phyloP scores from a whole-genome alignment of 1,140 invertebrate species.

The Meloidogyne floridensis region DNA sequence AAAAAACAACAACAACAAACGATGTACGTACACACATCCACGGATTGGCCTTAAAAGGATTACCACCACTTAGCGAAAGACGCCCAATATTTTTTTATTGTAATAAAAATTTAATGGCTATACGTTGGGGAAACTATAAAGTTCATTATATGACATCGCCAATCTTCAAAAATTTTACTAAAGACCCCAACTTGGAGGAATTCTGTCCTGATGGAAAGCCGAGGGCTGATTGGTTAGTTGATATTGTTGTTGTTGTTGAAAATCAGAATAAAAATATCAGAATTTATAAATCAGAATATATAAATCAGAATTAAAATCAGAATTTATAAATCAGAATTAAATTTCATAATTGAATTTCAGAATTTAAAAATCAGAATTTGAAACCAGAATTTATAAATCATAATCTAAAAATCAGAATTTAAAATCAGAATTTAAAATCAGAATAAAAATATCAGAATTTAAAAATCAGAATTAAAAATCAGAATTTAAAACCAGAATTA shows the following conservation, averaged over 20 bases:
- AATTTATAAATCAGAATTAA: too few relatives aligned
- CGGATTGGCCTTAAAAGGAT: neutral
- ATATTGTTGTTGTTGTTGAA: too few relatives aligned
- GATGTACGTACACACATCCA: constrained; percentile 8
- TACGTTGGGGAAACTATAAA: constrained; percentile 61
- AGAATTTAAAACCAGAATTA: too few relatives aligned
- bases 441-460: too few relatives aligned
- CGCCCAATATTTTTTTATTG: constrained; percentile 65
- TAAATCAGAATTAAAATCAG: too few relatives aligned
- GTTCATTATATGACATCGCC: constrained; percentile 65
- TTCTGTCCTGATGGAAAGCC: constrained; percentile 55
- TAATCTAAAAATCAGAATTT: too few relatives aligned
- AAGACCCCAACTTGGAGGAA: constrained; percentile 56
- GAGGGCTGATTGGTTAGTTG: constrained; percentile 54
- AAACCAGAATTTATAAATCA: too few relatives aligned
- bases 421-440: too few relatives aligned
- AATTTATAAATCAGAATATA: too few relatives aligned
- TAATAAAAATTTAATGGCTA: constrained; percentile 62
- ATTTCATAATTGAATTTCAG: too few relatives aligned
- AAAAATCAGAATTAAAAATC: too few relatives aligned
- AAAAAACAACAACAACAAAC: constrained; percentile 20
- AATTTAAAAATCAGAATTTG: too few relatives aligned
- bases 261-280: neutral
- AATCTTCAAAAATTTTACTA: constrained; percentile 60
- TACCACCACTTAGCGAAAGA: constrained; percentile 30